phyloP scores from a whole-genome alignment of 2,888 invertebrate genomes.

The Phengaris arion region DNA sequence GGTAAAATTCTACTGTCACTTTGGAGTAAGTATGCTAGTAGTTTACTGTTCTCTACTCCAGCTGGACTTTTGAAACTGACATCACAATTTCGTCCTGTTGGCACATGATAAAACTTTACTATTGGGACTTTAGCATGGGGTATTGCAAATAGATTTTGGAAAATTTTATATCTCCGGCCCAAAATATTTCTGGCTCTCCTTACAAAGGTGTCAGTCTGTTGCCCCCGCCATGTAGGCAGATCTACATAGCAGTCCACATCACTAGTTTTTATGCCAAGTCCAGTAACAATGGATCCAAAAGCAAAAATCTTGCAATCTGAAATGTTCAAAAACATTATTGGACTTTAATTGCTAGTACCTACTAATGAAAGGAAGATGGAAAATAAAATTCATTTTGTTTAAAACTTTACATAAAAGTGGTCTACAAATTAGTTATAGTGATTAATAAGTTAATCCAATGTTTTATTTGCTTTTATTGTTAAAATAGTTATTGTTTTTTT shows the following conservation, averaged over 20 bases:
- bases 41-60: constrained; percentile 83
- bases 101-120: constrained; percentile 83
- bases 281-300: constrained; percentile 87
- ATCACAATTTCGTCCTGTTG: constrained; percentile 82
- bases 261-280: constrained; percentile 83
- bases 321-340: constrained; percentile 15
- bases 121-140: constrained; percentile 86
- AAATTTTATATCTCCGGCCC: constrained; percentile 45
- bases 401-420: too few relatives aligned
- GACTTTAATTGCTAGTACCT: not conserved
- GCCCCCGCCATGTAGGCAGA: constrained; percentile 48
- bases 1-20: constrained; percentile 78
- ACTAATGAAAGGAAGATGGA: too few relatives aligned
- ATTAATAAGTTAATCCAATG: too few relatives aligned
- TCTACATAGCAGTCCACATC: constrained; percentile 86
- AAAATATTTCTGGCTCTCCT: constrained; percentile 59
- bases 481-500: too few relatives aligned
- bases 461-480: too few relatives aligned
- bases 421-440: too few relatives aligned
- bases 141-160: constrained; percentile 69
- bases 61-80: constrained; percentile 84
- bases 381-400: too few relatives aligned
- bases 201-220: constrained; percentile 40
- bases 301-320: constrained; percentile 65
- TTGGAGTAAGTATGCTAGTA: constrained; percentile 79